Evolutionary conservation across 2,888 invertebrate genomes (phyloP).

Genomic region (Eupithecia centaureata): DNA sequence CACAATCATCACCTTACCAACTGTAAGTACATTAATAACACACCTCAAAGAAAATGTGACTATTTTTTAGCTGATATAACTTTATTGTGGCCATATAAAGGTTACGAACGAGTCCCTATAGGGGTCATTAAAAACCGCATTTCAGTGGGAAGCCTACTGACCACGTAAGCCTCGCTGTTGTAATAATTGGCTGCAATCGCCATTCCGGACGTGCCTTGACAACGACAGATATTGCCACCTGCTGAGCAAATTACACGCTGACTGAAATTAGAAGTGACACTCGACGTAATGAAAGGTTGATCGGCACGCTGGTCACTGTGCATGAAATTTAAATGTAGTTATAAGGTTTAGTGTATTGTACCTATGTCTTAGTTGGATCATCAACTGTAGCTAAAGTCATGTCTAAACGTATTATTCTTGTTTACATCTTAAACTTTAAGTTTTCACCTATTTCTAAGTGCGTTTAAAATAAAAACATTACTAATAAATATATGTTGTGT

Average conservation of each 20-base stretch:
- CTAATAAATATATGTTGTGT: no score
- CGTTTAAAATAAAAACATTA: no score
- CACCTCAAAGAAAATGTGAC: neutral
- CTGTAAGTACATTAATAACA: no score
- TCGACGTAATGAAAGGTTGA: constrained; percentile 1
- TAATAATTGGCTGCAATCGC: constrained; percentile 42
- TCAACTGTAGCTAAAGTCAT: no score
- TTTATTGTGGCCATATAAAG: neutral
- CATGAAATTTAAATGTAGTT: neutral
- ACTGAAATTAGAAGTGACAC: constrained; percentile 18
- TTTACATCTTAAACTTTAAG: no score
- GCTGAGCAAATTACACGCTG: constrained; percentile 36
- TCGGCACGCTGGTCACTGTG: neutral
- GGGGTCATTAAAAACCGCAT: neutral
- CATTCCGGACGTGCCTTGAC: constrained; percentile 34
- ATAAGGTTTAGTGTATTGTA: no score
- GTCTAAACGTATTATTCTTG: no score
- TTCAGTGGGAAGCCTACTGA: constrained; percentile 6
- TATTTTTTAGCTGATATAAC: neutral
- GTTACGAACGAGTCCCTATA: neutral
- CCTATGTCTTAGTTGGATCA: no score
- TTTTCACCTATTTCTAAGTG: no score
- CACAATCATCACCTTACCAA: no score
- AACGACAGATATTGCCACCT: constrained; percentile 46
- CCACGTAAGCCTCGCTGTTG: constrained; percentile 24